Base-by-base conservation (phyloP, 2,797 vertebrate genomes). In the Aplochiton taeniatus region DNA sequence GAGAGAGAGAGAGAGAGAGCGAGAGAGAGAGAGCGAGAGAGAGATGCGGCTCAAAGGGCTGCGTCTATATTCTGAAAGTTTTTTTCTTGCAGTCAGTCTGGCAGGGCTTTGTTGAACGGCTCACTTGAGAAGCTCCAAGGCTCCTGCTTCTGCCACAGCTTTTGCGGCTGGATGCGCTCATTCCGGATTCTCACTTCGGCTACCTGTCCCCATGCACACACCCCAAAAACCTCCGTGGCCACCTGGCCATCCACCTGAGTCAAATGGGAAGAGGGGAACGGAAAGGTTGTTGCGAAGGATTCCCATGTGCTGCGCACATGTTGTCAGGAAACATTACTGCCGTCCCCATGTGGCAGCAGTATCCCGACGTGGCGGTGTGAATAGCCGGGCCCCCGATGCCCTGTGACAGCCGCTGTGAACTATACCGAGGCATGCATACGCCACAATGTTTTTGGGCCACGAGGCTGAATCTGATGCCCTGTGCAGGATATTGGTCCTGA, bases 1-100 rank as follows among this genome's bases (percentile, higher is more conserved):
- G 46, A 78, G 77, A 82, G 83, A 87, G 78, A 80, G 76, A 80
- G 76, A 85, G 84, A 84, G 83, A 84, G 58, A 49, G 76, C 76
- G 65, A 61, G 68, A 82, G 58, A 49, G 45, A 20, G 45, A 31
- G 58, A 49, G 45, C 11, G 45, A 61, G 75, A 75, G 70, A 69
- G 75, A 74, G 75, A 74, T 71, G 76, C 58, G 46, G 75, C 71
- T 62, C 78, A 81, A 56, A 52, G 44, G 75, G 75, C 82, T 77
- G 58, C 70, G 77, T 65, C 59, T 78, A 74, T 73, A 72, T 72
- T 48, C 75, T 85, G 85, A 88, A 81, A 82, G 83, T 78, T 80
- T 78, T 79, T n/a, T 77, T 85, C 77, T 78, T 64, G 74, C 73
- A 73, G 74, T 69, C 73, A 73, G 74, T 69, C 81, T 89, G 83